Percentiles rank a stretch among this genome's conserved stretches.
Evolutionary conservation across 1,140 invertebrate species (phyloP).

Genomic region (Drosophila arizonae): DNA sequence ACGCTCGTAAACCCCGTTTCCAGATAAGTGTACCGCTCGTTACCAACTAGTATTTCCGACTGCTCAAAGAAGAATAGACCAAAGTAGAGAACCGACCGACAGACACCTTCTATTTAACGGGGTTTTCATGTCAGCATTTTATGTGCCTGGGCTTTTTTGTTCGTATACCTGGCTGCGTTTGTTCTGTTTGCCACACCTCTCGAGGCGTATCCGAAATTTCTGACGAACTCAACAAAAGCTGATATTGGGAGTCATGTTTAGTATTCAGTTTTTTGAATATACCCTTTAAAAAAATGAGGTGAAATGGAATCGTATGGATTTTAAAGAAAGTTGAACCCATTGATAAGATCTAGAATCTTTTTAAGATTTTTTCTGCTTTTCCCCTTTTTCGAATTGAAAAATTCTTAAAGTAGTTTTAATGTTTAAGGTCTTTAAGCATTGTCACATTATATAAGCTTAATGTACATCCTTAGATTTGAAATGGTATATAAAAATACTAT

Average conservation of each 20-base stretch:
- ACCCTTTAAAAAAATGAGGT: background rate
- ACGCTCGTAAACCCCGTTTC: slow-evolving; percentile 71
- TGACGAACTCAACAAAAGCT: slow-evolving; percentile 25
- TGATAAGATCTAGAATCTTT: too few species aligned
- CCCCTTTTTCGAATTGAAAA: too few species aligned
- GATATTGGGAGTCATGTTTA: slow-evolving; percentile 14
- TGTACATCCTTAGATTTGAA: too few species aligned
- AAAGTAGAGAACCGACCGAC: slow-evolving; percentile 15
- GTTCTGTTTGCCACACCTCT: slow-evolving; percentile 31
- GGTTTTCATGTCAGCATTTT: slow-evolving; percentile 74
- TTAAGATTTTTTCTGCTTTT: too few species aligned
- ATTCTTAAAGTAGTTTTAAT: too few species aligned
- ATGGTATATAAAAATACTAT: too few species aligned
- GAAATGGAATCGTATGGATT: background rate
- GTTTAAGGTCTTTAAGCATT: too few species aligned
- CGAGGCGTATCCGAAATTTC: slow-evolving; percentile 20
- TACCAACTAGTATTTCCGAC: slow-evolving; percentile 20
- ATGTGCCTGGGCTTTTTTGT: slow-evolving; percentile 17
- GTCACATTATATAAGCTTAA: too few species aligned
- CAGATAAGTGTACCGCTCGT: slow-evolving; percentile 40
- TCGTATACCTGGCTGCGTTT: slow-evolving; percentile 4
- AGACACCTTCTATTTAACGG: slow-evolving; percentile 50
- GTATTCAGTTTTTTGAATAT: slow-evolving; percentile 4
- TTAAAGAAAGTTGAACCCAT: too few species aligned
- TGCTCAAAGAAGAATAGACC: slow-evolving; percentile 8